Evolutionary conservation across 2,888 invertebrate species (phyloP).

Genomic region (Abrostola tripartita): DNA sequence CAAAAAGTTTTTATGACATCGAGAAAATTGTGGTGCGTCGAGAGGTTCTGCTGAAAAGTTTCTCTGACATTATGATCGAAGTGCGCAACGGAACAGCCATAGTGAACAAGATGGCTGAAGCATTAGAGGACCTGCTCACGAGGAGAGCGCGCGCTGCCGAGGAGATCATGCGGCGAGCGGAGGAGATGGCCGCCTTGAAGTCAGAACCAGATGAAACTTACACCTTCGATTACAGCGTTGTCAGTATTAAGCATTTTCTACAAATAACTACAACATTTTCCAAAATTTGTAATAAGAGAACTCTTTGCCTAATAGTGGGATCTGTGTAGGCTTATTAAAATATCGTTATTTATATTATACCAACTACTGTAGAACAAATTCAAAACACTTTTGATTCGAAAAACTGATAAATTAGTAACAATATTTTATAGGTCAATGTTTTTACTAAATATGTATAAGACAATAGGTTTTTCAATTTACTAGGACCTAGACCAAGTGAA

Average conservation of each 20-base stretch:
- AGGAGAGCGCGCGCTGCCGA: constrained; percentile 74
- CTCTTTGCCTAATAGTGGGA: too few relatives aligned
- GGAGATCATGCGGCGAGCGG: constrained; percentile 77
- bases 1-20: constrained; percentile 66
- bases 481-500: constrained; percentile 75
- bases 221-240: constrained; percentile 74
- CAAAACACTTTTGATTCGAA: too few relatives aligned
- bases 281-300: background rate
- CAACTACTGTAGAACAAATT: too few relatives aligned
- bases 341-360: too few relatives aligned
- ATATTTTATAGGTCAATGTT: too few relatives aligned
- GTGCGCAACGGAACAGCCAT: constrained; percentile 75
- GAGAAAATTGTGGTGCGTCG: constrained; percentile 75
- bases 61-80: constrained; percentile 70
- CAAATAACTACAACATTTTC: too few relatives aligned
- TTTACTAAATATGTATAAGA: too few relatives aligned
- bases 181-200: constrained; percentile 66
- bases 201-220: constrained; percentile 63
- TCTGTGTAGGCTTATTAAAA: too few relatives aligned
- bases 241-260: constrained; percentile 60
- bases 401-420: too few relatives aligned
- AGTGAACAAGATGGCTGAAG: constrained; percentile 72
- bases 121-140: constrained; percentile 70
- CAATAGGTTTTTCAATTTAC: too few relatives aligned
- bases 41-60: constrained; percentile 70